These are phyloP conservation scores for Neocrepidodera transversa DNA, from an alignment of 2,888 invertebrate species.

Conservation along the genomic window DNA sequence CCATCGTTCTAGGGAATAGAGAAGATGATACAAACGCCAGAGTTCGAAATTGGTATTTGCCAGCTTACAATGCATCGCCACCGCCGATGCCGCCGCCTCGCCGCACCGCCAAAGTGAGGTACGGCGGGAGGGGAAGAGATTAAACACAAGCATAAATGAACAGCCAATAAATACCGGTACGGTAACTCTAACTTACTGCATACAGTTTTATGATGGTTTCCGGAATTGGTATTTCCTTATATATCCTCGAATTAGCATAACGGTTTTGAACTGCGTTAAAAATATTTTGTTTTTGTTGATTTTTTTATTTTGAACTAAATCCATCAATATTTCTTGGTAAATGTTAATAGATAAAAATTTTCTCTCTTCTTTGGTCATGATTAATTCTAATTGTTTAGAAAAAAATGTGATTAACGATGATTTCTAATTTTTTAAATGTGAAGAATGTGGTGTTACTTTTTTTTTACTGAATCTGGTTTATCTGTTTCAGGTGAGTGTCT, in stretches of 20 bases:
- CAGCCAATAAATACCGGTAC: slow-evolving; percentile 55
- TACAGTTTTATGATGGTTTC: slow-evolving; percentile 43
- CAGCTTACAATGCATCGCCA: slow-evolving; percentile 41
- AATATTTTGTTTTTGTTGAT: neutral
- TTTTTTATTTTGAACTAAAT: no score
- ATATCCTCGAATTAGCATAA: slow-evolving; percentile 21
- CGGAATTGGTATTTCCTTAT: slow-evolving; percentile 28
- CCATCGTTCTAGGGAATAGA: slow-evolving; percentile 42
- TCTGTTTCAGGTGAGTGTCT: slow-evolving; percentile 47
- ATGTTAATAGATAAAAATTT: no score
- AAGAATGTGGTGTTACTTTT: slow-evolving; percentile 27
- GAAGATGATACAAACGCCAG: slow-evolving; percentile 48
- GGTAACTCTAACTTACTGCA: slow-evolving; percentile 46
- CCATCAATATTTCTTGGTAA: no score
- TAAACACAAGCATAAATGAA: slow-evolving; percentile 59
- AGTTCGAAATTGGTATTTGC: slow-evolving; percentile 49
- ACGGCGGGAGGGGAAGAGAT: slow-evolving; percentile 49
- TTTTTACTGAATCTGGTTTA: slow-evolving; percentile 29
- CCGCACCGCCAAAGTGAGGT: slow-evolving; percentile 14
- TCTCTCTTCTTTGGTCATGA: no score
- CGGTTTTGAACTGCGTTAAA: neutral
- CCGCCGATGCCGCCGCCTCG: slow-evolving; percentile 42
- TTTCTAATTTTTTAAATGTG: slow-evolving; percentile 18
- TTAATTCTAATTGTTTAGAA: no score
- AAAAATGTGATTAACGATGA: no score